Evolutionary conservation across 2,797 vertebrate species (phyloP).

Genomic region (Phoebastria nigripes): DNA sequence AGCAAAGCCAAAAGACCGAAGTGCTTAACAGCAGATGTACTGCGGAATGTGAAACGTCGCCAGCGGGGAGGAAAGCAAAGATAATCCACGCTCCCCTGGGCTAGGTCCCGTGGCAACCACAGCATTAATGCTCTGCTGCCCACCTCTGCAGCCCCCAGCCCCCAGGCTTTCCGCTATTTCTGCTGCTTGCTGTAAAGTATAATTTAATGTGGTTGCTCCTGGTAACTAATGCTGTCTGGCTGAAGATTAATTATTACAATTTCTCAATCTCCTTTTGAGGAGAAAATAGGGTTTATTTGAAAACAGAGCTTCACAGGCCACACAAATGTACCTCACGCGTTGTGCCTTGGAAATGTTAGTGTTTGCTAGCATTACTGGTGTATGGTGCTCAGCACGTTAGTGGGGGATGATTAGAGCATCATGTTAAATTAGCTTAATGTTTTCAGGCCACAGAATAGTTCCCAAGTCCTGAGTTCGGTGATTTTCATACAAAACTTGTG

Average conservation of each 20-base stretch:
- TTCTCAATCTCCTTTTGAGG: background rate
- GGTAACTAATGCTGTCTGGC: background rate
- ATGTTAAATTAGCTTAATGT: background rate
- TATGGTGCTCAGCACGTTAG: no score
- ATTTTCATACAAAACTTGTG: background rate
- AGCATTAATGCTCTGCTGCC: background rate
- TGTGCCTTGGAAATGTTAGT: background rate
- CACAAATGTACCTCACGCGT: fast-evolving
- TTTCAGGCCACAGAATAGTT: background rate
- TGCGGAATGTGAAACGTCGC: background rate
- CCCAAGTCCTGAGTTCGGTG: background rate
- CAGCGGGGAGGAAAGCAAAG: background rate
- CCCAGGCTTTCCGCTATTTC: background rate
- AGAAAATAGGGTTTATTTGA: background rate
- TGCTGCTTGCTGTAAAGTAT: background rate
- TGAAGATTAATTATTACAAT: background rate
- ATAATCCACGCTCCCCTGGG: background rate
- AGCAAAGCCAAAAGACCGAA: background rate
- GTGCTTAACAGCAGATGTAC: background rate
- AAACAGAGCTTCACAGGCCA: background rate
- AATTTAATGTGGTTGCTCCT: background rate
- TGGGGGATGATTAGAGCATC: background rate
- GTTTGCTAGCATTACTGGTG: background rate
- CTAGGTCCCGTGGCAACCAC: background rate
- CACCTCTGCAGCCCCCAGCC: background rate